These are phyloP conservation scores for Coregonus ussuriensis DNA, from an alignment of 2,797 vertebrate genomes.

Conservation along the genomic window DNA sequence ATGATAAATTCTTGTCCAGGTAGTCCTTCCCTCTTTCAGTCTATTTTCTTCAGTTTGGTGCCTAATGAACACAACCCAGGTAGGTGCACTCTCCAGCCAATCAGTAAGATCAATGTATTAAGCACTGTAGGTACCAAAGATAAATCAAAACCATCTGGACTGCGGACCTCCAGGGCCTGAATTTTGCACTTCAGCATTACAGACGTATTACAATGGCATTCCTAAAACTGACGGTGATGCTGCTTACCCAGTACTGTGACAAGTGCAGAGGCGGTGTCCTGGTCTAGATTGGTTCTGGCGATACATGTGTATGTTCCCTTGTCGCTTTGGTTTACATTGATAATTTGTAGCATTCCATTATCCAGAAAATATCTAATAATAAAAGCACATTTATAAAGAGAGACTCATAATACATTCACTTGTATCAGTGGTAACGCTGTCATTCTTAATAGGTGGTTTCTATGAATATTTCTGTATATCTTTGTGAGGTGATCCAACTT, in stretches of 20 bases:
- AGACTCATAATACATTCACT: not conserved
- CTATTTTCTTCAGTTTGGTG: too few relatives aligned
- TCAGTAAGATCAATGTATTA: not conserved
- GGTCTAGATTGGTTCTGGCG: slow-evolving; percentile 83
- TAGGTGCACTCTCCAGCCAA: not conserved
- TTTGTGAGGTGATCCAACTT: not conserved
- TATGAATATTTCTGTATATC: not conserved
- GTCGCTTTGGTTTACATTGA: slow-evolving; percentile 82
- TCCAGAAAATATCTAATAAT: slow-evolving; percentile 75
- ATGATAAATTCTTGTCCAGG: too few relatives aligned
- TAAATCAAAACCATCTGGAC: not conserved
- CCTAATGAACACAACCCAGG: not conserved
- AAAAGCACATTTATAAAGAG: not conserved
- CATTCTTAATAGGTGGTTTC: not conserved
- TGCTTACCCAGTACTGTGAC: slow-evolving; percentile 86
- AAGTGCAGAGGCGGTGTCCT: slow-evolving; percentile 64
- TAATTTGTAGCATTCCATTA: slow-evolving; percentile 79
- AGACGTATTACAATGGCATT: not conserved
- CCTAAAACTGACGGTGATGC: not conserved
- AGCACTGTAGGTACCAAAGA: not conserved
- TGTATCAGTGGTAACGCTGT: not conserved
- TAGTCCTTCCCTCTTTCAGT: too few relatives aligned
- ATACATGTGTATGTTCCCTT: slow-evolving; percentile 84
- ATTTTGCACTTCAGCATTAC: not conserved
- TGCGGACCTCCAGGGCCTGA: too few relatives aligned